Evolutionary conservation across 2,888 invertebrate species (phyloP), one percentile per base, ranked within the genome.

Genomic region (Cephus rjabovi): DNA sequence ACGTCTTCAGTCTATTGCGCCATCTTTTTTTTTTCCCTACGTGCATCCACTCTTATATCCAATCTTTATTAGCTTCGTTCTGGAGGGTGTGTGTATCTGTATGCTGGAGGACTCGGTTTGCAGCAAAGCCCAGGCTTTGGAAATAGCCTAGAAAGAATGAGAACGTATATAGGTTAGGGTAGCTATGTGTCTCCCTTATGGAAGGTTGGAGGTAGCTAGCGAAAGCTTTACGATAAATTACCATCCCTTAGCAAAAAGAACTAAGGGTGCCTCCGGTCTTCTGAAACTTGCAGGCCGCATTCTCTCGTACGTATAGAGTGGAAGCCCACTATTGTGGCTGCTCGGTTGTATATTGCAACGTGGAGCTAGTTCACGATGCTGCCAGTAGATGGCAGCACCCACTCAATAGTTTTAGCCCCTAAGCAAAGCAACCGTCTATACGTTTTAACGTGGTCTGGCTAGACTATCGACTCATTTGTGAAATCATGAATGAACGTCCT

Each of bases 401-500:
- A 1, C 2, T 23, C 23, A 56, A 56, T 56, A 56, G 56, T 56
- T 23, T 56, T 9, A 23, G 15, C 23, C 9, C 6, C 56, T 23
- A 56, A 1, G 2, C 23, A 9, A 56, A 23, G 23, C 56, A 56
- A 23, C 23, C 23, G 23, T 56, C 23, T 23, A 56, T 56, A 56
- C 23, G 23, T 56, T 56, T 56, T 0, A 23, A 23, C 23, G 56
- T 56, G 23, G 56, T 23, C 9, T 56, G 9, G 23, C 56, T 56
- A 71, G 77, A 77, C 77, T 80, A 86, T 86, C 81, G 86, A 86
- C 83, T 85, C 83, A 83, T 84, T 80, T 79, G 73, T 83, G 83
- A 85, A 85, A 85, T 86, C 86, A 85, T 86, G 85, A 85, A 85
- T 85, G 86, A 85, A 85, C 85, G 85, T 86, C 3, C 31, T 31